Evolutionary conservation across 2,797 vertebrate genomes (phyloP).

Genomic region (Enoplosus armatus): DNA sequence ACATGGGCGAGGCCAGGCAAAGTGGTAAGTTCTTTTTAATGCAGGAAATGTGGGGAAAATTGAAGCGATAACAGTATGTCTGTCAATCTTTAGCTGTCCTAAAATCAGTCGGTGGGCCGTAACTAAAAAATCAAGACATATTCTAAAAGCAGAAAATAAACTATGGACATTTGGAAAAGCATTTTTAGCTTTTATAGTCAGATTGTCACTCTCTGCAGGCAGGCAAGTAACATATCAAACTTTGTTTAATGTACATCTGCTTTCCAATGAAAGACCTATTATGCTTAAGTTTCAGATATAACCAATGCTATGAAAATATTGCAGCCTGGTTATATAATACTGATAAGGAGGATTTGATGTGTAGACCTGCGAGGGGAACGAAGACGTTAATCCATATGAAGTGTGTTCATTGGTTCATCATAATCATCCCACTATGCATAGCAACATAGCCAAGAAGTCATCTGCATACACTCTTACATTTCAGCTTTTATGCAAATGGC

Average conservation of each 20-base stretch:
- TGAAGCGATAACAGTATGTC: conserved; percentile 26
- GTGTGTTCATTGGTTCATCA: conserved; percentile 61
- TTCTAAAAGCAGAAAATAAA: conserved; percentile 46
- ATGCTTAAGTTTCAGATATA: conserved; percentile 52
- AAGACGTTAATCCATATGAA: conserved; percentile 41
- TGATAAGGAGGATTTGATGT: conserved; percentile 49
- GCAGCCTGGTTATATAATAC: conserved; percentile 48
- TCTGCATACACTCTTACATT: conserved; percentile 52
- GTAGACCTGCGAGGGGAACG: conserved; percentile 32
- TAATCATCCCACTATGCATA: conserved; percentile 60
- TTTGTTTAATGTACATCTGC: conserved; percentile 55
- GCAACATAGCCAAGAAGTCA: conserved; percentile 61
- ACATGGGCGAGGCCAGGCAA: conserved; percentile 99
- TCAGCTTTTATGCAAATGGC: conserved; percentile 67
- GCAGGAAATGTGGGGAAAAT: conserved; percentile 62
- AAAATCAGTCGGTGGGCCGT: conserved; percentile 33
- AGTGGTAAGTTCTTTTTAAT: conserved; percentile 94
- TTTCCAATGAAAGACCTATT: conserved; percentile 48
- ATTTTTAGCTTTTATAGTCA: conserved; percentile 63
- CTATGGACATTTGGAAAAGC: conserved; percentile 46
- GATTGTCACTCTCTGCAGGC: conserved; percentile 43
- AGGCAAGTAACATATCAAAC: conserved; percentile 50
- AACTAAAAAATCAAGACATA: conserved; percentile 33
- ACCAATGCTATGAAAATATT: conserved; percentile 40
- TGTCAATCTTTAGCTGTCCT: conserved; percentile 38